These are phyloP conservation scores for Drosophila picticornis DNA, from an alignment of 2,888 invertebrate species.

Conservation along the genomic window DNA sequence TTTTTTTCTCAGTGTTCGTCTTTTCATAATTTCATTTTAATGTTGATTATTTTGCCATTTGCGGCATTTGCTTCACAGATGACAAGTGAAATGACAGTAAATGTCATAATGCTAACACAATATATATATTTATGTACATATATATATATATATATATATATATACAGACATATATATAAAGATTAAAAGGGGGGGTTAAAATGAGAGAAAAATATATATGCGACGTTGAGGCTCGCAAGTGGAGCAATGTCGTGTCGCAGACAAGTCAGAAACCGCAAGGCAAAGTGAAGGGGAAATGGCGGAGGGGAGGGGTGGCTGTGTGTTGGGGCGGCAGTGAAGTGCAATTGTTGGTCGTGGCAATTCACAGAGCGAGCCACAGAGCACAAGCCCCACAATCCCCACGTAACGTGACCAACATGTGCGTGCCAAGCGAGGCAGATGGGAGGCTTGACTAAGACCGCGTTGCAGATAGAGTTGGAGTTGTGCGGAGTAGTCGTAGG, in stretches of 20 bases:
- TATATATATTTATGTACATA: background rate
- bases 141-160: background rate
- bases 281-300: conserved; percentile 21
- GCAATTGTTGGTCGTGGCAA: conserved; percentile 39
- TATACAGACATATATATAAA: background rate
- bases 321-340: background rate
- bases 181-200: conserved; percentile 1
- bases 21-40: conserved; percentile 60
- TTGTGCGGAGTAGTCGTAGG: conserved; percentile 21
- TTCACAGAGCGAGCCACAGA: conserved; percentile 26
- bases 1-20: conserved; percentile 15
- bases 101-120: conserved; percentile 52
- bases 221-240: conserved; percentile 58
- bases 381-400: conserved; percentile 7
- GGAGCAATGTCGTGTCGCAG: conserved; percentile 76
- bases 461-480: conserved; percentile 9
- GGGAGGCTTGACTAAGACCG: conserved; percentile 25
- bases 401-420: conserved; percentile 78
- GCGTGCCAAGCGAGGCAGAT: conserved; percentile 59
- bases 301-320: background rate
- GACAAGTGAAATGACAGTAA: conserved; percentile 62
- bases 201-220: conserved; percentile 29
- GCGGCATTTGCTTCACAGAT: conserved; percentile 57
- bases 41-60: conserved; percentile 64
- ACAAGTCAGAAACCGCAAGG: conserved; percentile 65